Base-by-base conservation (phyloP, 2,113 vertebrate species). In the Centropristis striata region DNA sequence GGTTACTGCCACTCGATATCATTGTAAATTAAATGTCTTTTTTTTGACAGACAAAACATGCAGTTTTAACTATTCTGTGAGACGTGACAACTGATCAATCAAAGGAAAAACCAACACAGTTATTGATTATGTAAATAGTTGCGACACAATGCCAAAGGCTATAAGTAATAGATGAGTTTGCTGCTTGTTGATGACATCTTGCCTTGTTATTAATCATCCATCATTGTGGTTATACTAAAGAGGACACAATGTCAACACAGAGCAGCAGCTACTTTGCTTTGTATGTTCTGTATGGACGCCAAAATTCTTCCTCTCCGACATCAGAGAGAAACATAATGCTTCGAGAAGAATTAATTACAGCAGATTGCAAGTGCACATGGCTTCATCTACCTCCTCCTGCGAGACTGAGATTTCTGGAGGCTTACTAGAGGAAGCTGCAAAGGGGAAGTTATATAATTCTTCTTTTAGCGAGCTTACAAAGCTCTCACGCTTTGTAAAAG, bases 381-480 rank as follows among this genome's bases (percentile, higher is more conserved):
- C 12, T 78, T 84, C 28, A 53, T 72, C 36, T 16, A 4, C 47
- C 55, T 69, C 69, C 69, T 81, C 60, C 58, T 57, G 59, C 1
- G 10, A 79, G 57, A 47, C n/a, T 16, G 15, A 77, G 12, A 63
- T 64, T 76, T 77, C 46, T 71, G 14, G 28, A n/a, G 9, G 61
- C 49, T 58, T 42, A 64, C 9, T 27, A 65, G 44, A 36, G 27
- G 14, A 69, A 51, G 66, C 49, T 58, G 14, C 25, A 68, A 39
- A 72, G 47, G 51, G 21, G 16, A 42, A 18, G 18, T 79, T 76
- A 65, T 60, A 20, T 71, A 63, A 50, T 55, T 77, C 27, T 53
- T 54, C 23, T 67, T 83, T 75, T 25, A 60, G 74, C 42, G 46
- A 70, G 73, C 42, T 18, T 37, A 32, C 47, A 71, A 61, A 53